Evolutionary conservation across 2,888 invertebrate species (phyloP), one percentile per base, ranked within the genome.

Genomic region (Elegia similella): DNA sequence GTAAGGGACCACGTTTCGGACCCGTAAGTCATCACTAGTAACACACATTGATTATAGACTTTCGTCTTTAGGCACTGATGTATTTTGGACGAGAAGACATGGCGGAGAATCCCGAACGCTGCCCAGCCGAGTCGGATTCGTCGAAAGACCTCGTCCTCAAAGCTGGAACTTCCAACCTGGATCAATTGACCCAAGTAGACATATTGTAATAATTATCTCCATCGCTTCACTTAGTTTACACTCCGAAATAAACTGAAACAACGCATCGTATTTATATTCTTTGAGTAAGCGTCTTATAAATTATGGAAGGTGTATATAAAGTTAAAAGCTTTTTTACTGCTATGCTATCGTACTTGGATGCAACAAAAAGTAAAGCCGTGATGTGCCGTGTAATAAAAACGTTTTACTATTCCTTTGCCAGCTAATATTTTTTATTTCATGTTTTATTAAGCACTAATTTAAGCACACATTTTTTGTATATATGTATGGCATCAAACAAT

Each of bases 301-400:
- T 29, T 23, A 46, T 46, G 23, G 17, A 29, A 46, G 46, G 46
- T 46, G 46, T 12, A 10, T 38, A 52, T 34, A 52, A 34, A 52
- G 12, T 52, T 46, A 17, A 52, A 52, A 52, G 52, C 52, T 16
- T 52, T 52, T 52, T 52, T 38, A 38, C 38, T 16, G 16, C 52
- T 52, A 34, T 16, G 16, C 52, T 52, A 34, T 16, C 16, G 52
- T 38, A 52, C 52, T 15, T 50, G 8, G 50, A 50, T 50, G 38
- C 34, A 52, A 52, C 34, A 50, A 52, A 48, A 48, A 30, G n/a
- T 12, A 34, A 17, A 46, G 46, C 38, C 5, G 12, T 38, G 12
- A 38, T n/a, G 38, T 38, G n/a, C 12, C n/a, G 38, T 12, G 38
- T 38, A 3, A 38, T 38, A 34, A 34, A 34, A 23, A 34, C 5